Base-by-base conservation (phyloP, 2,113 vertebrate species). In the Helogale parvula region DNA sequence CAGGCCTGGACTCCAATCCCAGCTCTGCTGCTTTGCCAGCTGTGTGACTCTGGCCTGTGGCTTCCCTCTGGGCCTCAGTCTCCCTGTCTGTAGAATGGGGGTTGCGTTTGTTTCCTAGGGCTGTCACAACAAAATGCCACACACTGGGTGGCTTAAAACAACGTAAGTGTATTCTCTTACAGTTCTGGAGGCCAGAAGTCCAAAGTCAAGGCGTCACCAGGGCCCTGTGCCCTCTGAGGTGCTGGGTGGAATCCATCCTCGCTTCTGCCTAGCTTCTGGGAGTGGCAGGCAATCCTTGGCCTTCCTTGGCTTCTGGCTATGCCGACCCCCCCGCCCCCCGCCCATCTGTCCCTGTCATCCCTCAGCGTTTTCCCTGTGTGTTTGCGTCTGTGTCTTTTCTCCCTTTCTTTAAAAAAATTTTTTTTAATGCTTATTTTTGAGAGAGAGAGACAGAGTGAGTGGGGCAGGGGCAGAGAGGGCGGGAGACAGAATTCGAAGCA, bases 1-100 rank as follows among this genome's bases (percentile, higher is more conserved):
- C 29, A 3, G 63, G 12, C 50, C 57, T 60, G 8, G 38, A 10
- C 52, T 65, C 83, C 31, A 27, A 0, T 7, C 31, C 77, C 23
- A 13, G 16, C 63, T 29, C 47, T 89, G 66, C 23, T 35, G 10
- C 31, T 29, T 66, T 89, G 35, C 7, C 47, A 65, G 50, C 72
- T 33, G 4, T 23, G 38, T 41, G 41, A 31, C 76, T 52, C 71
- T 45, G 33, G 31, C 23, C 60, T 27, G 2, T 54, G 60, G 68
- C 29, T 35, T 80, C 81, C 69, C n/a, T 77, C 33, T 79, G 77
- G 57, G 17, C 54, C 35, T 96, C 66, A 33, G 88, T 54, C 66
- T 93, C 16, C 52, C 29, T 10, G 2, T 77, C 63, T 35, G 50
- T 81, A 63, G 38, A 15, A 38, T 77, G 16, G 5, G 63, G 31